A percentile compares a stretch with the other conserved stretches of the same genome.
These are phyloP conservation scores for Capra hircus DNA, from an alignment of 2,113 vertebrate species.

Conservation along the genomic window DNA sequence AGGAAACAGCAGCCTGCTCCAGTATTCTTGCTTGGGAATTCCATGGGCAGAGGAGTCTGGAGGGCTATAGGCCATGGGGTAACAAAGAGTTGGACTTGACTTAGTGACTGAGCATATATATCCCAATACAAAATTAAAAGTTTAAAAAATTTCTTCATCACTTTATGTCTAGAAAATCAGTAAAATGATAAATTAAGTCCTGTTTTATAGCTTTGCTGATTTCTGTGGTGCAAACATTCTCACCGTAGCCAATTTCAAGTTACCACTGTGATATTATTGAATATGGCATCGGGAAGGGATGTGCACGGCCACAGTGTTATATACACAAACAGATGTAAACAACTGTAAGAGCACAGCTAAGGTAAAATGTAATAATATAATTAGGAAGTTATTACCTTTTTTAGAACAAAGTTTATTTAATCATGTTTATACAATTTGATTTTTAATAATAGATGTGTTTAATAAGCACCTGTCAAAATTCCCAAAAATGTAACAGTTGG, in stretches of 20 bases:
- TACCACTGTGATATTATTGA: background rate
- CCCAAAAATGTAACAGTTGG: background rate
- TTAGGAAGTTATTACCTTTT: background rate
- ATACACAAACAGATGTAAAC: background rate
- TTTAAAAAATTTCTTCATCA: background rate
- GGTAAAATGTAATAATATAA: background rate
- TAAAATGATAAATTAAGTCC: background rate
- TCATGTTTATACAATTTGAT: background rate
- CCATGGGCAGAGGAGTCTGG: background rate
- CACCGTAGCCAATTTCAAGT: background rate
- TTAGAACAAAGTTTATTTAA: background rate
- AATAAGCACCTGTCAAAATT: background rate
- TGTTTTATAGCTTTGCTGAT: background rate
- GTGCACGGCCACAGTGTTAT: too few species aligned
- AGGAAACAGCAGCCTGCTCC: background rate
- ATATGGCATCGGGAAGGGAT: background rate
- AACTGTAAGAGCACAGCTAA: background rate
- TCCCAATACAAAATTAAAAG: background rate
- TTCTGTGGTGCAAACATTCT: background rate
- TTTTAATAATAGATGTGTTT: slow-evolving; percentile 18
- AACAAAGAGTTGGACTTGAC: background rate
- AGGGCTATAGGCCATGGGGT: background rate
- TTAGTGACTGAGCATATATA: background rate
- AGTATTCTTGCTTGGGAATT: background rate
- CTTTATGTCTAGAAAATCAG: background rate